A percentile compares a stretch with the other conserved stretches of the same genome.
Conservation (phyloP, 2,113 vertebrate species). For the Istiophorus platypterus region DNA sequence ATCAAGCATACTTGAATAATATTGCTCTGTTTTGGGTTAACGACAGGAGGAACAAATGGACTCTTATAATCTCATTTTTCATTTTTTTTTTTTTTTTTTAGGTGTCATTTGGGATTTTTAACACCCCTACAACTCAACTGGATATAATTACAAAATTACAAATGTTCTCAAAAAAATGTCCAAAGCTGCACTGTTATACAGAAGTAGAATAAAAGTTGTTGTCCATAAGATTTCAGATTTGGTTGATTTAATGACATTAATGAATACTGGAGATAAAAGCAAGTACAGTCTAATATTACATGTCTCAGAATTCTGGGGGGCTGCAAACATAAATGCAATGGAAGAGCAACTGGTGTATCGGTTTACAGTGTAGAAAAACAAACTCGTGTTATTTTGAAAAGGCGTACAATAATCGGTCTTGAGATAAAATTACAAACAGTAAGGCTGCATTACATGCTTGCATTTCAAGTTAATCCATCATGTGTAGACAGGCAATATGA, state of each 20-base stretch:
- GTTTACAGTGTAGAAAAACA: neutral
- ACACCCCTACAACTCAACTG: no score
- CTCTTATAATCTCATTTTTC: neutral
- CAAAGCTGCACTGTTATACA: no score
- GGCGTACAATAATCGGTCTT: neutral
- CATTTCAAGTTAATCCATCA: neutral
- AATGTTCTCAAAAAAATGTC: neutral
- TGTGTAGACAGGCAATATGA: no score
- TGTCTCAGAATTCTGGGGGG: neutral
- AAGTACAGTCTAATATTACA: no score
- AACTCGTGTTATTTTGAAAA: neutral
- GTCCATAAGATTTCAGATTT: no score
- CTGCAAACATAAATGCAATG: neutral
- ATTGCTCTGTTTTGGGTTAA: neutral
- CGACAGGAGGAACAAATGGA: neutral
- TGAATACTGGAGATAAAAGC: no score
- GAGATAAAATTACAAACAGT: neutral
- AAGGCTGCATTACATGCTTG: no score
- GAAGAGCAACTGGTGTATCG: neutral
- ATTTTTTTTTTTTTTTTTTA: neutral
- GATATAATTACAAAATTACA: no score
- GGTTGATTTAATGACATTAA: no score
- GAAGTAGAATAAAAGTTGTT: no score
- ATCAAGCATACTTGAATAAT: neutral
- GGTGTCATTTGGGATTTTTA: neutral